Evolutionary conservation across 2,797 vertebrate genomes (phyloP), one percentile per base, ranked within the genome.

Genomic region (Acanthiza pusilla): DNA sequence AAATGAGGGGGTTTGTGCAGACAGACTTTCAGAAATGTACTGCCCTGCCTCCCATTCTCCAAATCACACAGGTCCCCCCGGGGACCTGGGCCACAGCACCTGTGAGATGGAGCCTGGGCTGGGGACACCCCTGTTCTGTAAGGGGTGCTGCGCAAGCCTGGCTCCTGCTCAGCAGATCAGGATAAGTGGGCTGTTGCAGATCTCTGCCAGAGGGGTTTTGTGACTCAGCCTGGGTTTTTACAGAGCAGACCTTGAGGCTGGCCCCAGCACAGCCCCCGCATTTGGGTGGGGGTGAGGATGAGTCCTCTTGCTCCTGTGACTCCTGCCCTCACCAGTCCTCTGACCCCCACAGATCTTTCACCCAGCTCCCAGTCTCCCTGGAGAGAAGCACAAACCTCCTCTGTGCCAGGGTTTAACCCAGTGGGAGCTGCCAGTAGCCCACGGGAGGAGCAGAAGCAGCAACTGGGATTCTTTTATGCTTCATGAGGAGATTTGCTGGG

Each of bases 201-300:
- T 72, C 25, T 36, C 26, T 89, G 81, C 92, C 74, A 43, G 20
- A 84, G 60, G 85, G 29, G 16, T 32, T 72, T 76, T 0, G 1
- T 91, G 95, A 61, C 88, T 93, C 88, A 95, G 65, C 53, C 47
- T 32, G 75, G 76, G 61, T 38, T 91, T 61, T 54, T 17, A 16
- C 54, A 36, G 23, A 30, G 54, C 70, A 58, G 65, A 40, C 54
- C 66, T 78, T 4, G 38, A 42, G 86, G 62, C 70, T 83, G 53
- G 29, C 67, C 61, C 29, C 54, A 40, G 70, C 9, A n/a, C 55
- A 58, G 60, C 75, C 68, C 70, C 51, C 0, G 0, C 38, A 13
- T 29, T 42, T 14, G 34, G 23, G 23, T 2, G 17, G 34, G 51
- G n/a, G 21, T 11, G 18, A 77, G 45, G 51, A 77, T 58, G 67